phyloP scores from a whole-genome alignment of 2,797 vertebrate species.

The Podargus strigoides region DNA sequence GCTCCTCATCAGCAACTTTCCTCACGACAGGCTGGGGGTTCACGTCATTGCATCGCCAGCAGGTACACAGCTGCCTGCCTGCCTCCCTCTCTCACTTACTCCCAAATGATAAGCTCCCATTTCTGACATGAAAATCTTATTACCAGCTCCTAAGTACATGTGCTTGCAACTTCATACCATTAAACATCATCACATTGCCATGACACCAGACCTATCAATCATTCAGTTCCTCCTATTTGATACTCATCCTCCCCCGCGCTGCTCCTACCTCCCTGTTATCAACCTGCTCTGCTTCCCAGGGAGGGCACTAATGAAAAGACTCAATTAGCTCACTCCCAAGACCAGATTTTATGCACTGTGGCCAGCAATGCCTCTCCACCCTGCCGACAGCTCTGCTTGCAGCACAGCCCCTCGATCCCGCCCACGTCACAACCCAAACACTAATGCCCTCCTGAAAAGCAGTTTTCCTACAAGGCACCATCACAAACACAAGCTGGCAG shows the following conservation, averaged over 20 bases:
- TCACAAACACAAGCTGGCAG: background rate
- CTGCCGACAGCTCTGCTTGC: background rate
- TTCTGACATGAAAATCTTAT: background rate
- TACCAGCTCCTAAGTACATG: background rate
- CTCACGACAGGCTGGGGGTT: background rate
- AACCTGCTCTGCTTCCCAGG: background rate
- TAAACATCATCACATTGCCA: background rate
- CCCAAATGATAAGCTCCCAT: background rate
- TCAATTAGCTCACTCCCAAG: background rate
- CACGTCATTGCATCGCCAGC: accelerated
- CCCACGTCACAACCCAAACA: background rate
- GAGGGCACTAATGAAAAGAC: background rate
- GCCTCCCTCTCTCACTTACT: background rate
- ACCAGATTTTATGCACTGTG: accelerated
- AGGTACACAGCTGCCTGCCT: background rate
- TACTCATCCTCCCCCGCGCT: background rate
- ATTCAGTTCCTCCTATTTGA: background rate
- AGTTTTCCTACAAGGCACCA: background rate
- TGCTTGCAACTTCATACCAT: background rate
- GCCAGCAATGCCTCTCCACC: background rate
- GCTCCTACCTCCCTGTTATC: background rate
- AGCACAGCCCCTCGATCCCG: background rate
- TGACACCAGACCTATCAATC: background rate
- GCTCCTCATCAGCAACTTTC: background rate
- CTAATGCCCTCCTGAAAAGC: background rate